Conservation (phyloP, 2,888 invertebrate genomes). For the Andricus quercusramuli region DNA sequence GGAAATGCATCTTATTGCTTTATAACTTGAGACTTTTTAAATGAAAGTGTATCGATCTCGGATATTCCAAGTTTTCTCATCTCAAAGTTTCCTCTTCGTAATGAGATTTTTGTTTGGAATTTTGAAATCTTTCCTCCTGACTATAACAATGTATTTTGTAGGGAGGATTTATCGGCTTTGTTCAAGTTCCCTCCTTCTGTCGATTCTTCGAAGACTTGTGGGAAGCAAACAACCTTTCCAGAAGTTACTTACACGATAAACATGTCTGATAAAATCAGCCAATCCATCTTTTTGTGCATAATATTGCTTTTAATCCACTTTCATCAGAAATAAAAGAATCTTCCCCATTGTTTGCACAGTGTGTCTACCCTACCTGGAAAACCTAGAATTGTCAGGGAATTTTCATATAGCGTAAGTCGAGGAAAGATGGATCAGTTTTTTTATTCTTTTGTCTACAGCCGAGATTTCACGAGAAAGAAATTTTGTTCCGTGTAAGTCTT, state of each 20-base stretch:
- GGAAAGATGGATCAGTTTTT: no score
- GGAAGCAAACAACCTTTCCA: constrained; percentile 4
- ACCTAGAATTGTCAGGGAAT: no score
- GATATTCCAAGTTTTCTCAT: constrained; percentile 40
- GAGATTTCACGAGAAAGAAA: no score
- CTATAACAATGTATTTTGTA: neutral
- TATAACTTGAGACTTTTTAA: constrained; percentile 23
- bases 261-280: constrained; percentile 12
- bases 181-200: neutral
- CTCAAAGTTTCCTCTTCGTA: constrained; percentile 31
- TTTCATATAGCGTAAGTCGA: no score
- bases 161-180: constrained; percentile 7
- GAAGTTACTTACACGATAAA: constrained; percentile 6
- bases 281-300: constrained; percentile 2
- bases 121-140: constrained; percentile 1
- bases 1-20: constrained; percentile 16
- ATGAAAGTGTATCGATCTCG: constrained; percentile 12
- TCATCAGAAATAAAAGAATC: neutral
- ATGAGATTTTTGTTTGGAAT: constrained; percentile 34
- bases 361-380: no score
- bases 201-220: neutral
- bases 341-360: neutral
- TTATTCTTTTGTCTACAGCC: no score
- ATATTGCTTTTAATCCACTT: constrained; percentile 9
- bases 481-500: no score